A percentile compares a stretch with the other conserved stretches of the same genome.
Conservation (phyloP, 2,113 vertebrate species). For the Tringa solitaria region DNA sequence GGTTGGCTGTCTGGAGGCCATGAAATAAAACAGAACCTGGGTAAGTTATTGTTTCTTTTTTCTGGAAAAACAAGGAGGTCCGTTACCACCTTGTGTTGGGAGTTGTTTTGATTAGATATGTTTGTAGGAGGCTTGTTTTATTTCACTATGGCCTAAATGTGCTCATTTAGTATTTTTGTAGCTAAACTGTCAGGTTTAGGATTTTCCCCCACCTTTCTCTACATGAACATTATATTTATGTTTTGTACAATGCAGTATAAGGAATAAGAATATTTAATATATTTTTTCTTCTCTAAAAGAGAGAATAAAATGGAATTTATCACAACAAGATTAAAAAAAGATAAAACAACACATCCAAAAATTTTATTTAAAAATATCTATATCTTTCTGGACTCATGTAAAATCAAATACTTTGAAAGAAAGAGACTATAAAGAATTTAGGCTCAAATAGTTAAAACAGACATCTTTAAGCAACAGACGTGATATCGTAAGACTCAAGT, state of each 20-base stretch:
- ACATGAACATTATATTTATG: not conserved
- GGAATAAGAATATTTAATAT: not conserved
- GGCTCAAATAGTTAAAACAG: not conserved
- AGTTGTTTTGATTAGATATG: not conserved
- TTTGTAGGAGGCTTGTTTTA: not conserved
- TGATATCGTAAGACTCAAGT: not conserved
- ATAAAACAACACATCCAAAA: not conserved
- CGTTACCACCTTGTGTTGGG: not conserved
- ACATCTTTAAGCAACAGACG: not conserved
- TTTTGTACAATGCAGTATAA: not conserved
- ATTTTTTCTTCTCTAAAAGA: not conserved
- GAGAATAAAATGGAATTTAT: not conserved
- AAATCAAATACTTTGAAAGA: not conserved
- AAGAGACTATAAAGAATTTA: not conserved
- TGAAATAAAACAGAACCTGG: not conserved
- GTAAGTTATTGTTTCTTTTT: not conserved
- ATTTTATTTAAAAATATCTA: not conserved
- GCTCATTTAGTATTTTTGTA: not conserved
- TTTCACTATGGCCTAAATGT: not conserved
- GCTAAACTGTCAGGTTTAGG: not conserved
- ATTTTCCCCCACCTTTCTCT: not conserved
- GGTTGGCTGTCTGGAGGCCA: not conserved
- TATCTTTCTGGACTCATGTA: not conserved
- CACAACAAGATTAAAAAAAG: not conserved
- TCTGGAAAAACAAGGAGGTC: not conserved